A percentile compares a stretch with the other conserved stretches of the same genome.
These are phyloP conservation scores for Lutjanus argentimaculatus DNA, from an alignment of 2,797 vertebrate species.

Conservation along the genomic window DNA sequence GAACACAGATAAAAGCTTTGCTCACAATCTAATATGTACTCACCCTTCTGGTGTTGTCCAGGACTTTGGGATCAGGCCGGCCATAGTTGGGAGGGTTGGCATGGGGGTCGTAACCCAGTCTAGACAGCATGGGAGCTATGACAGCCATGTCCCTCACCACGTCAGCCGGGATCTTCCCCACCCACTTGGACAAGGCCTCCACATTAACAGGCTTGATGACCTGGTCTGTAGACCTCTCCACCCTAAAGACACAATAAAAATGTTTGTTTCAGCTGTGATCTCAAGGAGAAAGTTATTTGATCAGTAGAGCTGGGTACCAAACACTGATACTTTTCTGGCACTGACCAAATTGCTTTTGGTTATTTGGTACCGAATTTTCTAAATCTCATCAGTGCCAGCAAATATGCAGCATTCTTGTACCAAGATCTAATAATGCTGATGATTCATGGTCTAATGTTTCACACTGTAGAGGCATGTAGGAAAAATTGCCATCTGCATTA, in stretches of 20 bases:
- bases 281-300: not conserved
- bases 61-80: slow-evolving; percentile 93
- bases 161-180: slow-evolving; percentile 95
- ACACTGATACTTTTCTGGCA: too few species aligned
- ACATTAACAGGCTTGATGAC: slow-evolving; percentile 98
- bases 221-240: slow-evolving; percentile 98
- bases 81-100: slow-evolving; percentile 98
- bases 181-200: slow-evolving; percentile 98
- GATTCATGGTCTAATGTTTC: too few species aligned
- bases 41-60: slow-evolving; percentile 98
- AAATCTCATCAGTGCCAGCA: too few species aligned
- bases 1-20: rapidly evolving
- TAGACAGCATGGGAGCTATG: slow-evolving; percentile 96
- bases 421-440: too few species aligned
- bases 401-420: too few species aligned
- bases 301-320: too few species aligned
- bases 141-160: slow-evolving; percentile 95
- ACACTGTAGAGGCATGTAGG: too few species aligned
- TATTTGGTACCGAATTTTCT: too few species aligned
- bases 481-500: too few species aligned
- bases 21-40: slow-evolving; percentile 68
- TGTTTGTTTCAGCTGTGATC: not conserved
- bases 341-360: too few species aligned
- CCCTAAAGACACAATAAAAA: slow-evolving; percentile 81
- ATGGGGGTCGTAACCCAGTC: slow-evolving; percentile 95